Conservation (phyloP, 2,888 invertebrate species). For the Nysson spinosus region DNA sequence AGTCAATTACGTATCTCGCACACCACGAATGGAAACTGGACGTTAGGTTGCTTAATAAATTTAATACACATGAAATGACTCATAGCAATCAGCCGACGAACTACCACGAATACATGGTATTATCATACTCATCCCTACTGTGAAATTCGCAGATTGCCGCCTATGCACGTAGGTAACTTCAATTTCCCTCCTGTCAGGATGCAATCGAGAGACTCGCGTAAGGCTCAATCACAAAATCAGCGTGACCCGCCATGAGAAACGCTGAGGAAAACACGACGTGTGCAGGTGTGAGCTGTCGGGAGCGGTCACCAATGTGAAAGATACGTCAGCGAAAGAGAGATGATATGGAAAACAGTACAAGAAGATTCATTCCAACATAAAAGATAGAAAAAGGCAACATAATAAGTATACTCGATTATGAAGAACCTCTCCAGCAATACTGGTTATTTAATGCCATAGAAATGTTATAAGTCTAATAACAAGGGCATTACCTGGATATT, state of each 20-base stretch:
- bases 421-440: no score
- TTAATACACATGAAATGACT: no score
- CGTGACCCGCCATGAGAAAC: constrained; percentile 20
- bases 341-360: not conserved
- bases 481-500: no score
- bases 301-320: not conserved
- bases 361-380: not conserved
- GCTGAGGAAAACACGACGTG: constrained; percentile 5
- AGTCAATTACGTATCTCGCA: no score
- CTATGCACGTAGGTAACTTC: constrained; percentile 2
- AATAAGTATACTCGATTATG: no score
- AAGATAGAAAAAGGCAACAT: not conserved
- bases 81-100: no score
- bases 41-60: no score
- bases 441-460: no score
- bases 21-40: no score
- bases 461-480: no score
- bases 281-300: constrained; percentile 25
- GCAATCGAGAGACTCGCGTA: constrained; percentile 12
- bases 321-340: not conserved
- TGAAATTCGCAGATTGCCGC: constrained; percentile 31
- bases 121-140: constrained; percentile 32
- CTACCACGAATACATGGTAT: constrained; percentile 5
- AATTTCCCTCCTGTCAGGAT: constrained; percentile 21
- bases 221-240: constrained; percentile 12